Base-by-base conservation (phyloP, 53 echinoderm and acorn worm genomes). In the Arbacia lixula region DNA sequence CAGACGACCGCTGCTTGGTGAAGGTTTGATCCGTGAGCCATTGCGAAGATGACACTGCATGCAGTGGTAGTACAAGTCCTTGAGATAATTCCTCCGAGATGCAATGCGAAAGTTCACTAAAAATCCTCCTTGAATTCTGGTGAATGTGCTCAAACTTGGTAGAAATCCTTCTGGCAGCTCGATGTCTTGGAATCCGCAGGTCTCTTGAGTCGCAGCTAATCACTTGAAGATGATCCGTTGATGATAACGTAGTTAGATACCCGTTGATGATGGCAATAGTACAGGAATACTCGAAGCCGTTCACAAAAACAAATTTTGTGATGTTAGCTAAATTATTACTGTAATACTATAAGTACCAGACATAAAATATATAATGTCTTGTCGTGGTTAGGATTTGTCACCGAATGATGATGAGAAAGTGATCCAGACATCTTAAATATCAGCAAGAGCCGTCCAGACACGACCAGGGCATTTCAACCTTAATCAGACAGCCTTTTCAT, bases 401-500 rank as follows among this genome's bases (percentile, higher is more conserved):
- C 46, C 30, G 30, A 81, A 81, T 81, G 65, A 49, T 41, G 31
- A 30, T 29, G 62, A 30, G 62, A 63, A 63, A 63, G 63, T 63
- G 1, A 16, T 17, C 64, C 82, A 81, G 82, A 81, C 82, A 63
- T 64, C 82, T 81, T 81, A 81, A 81, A 81, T 81, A 81, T 34
- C 50, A 81, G 63, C 63, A 1, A 40, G 49, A 6, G 1, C 82
- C 39, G 19, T 22, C 82, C 82, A 81, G 82, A 81, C 82, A 63
- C 16, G 31, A 11, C 43, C 63, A 28, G 26, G 8, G 36, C 78
- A 14, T 77, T 77, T 20, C 0, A 9, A 41, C 11, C 25, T 41
- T 52, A 81, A 81, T 81, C 82, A 81, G 82, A 81, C 82, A 63
- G 38, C 61, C 64, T 33, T 64, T 81, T 81, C 82, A 81, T 19